Evolutionary conservation across 2,888 invertebrate genomes (phyloP), one percentile per base, ranked within the genome.

Genomic region (Leptopilina myrica): DNA sequence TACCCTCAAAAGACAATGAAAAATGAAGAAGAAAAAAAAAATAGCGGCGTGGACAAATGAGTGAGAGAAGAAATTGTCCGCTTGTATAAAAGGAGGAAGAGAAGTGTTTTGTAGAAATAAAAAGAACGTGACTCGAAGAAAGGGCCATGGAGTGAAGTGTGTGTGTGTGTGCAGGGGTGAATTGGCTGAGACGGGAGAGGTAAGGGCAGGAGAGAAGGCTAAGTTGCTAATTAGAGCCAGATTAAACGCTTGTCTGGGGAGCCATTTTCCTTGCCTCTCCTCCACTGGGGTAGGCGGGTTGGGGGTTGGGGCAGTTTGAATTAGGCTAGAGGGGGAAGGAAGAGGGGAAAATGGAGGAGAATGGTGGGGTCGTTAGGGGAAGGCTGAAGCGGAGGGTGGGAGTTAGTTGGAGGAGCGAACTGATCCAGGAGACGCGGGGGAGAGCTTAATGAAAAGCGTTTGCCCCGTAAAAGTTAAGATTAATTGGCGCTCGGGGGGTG

Each of bases 241-340:
- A 93, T 93, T 93, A 93, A 93, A 93, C 93, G 93, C 93, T 93
- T 93, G 93, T 93, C 93, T 93, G 92, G 93, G 93, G 93, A 93
- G 93, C 93, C 93, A 93, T 93, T 93, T 90, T 89, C 88, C 85
- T 88, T 86, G 87, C 86, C 85, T 85, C 84, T 84, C 84, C 85
- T 85, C 84, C 80, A 80, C 82, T 81, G 81, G 82, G 76, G 62
- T 65, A 40, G 59, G 53, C 62, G 59, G 69, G 40, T 40, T 69
- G 62, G 78, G 69, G 65, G 80, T 81, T 80, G 78, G 69, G 81
- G 78, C 81, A 83, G 84, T 80, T 83, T 80, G 85, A 80, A 85
- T 78, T 76, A 82, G 76, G 78, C 77, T 76, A 46, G 67, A 76
- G 66, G 26, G 78, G 80, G 77, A 15, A 77, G 78, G 43, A 56